Evolutionary conservation across 2,113 vertebrate species (phyloP).

Genomic region (Silurus asotus): DNA sequence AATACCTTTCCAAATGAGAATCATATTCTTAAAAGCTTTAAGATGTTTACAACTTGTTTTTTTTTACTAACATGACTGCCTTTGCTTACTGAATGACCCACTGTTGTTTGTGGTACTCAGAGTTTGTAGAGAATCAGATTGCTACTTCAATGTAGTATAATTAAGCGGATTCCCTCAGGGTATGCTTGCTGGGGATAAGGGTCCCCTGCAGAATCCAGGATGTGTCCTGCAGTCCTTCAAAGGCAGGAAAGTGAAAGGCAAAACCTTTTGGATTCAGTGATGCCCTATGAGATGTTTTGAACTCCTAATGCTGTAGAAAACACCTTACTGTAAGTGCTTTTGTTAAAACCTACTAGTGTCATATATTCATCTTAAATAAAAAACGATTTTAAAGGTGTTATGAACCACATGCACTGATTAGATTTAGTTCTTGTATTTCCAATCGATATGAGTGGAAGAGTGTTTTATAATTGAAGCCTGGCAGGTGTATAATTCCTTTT

Average conservation of each 20-base stretch:
- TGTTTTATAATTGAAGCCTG: neutral
- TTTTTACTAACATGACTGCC: neutral
- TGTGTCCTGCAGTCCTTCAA: constrained; percentile 43
- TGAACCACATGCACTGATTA: neutral
- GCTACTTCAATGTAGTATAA: constrained; percentile 63
- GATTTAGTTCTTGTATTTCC: neutral
- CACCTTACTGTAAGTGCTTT: neutral
- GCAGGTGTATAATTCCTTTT: neutral
- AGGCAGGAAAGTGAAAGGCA: constrained; percentile 26
- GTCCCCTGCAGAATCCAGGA: constrained; percentile 50
- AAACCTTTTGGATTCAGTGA: constrained; percentile 3
- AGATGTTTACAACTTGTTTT: neutral
- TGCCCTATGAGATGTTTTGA: constrained; percentile 29
- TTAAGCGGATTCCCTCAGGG: constrained; percentile 64
- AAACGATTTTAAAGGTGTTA: neutral
- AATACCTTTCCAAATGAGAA: neutral
- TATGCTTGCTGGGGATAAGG: constrained; percentile 63
- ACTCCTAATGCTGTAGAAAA: neutral
- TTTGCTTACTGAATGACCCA: neutral
- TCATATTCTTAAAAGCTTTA: neutral
- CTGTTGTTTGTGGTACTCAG: neutral
- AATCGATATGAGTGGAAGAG: neutral
- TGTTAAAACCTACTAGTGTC: neutral
- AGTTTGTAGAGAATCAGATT: constrained; percentile 38
- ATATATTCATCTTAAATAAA: neutral